phyloP scores from a whole-genome alignment of 2,888 invertebrate genomes.

The Lysandra bellargus region DNA sequence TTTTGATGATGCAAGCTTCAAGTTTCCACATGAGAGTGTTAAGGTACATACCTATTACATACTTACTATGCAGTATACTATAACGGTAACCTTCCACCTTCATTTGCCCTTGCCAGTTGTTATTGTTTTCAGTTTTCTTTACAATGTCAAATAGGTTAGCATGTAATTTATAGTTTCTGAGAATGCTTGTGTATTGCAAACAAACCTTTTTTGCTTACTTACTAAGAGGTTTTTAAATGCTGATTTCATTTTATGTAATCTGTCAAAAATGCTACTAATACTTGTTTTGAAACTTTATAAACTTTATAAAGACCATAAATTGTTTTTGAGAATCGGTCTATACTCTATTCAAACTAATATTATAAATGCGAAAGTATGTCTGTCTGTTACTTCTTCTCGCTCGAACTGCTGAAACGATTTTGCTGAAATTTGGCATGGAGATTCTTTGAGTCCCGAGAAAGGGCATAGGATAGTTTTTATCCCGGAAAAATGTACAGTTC shows the following conservation, averaged over 20 bases:
- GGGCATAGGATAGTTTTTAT: too few relatives aligned
- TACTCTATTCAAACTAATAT: too few relatives aligned
- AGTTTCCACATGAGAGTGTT: conserved; percentile 77
- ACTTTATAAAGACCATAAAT: background rate
- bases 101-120: conserved; percentile 43
- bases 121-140: background rate
- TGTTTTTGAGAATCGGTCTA: background rate
- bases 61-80: background rate
- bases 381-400: too few relatives aligned
- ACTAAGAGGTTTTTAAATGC: too few relatives aligned
- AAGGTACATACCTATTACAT: conserved; percentile 55
- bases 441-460: too few relatives aligned
- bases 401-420: too few relatives aligned
- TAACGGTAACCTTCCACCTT: conserved; percentile 41
- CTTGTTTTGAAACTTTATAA: too few relatives aligned
- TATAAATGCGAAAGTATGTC: too few relatives aligned
- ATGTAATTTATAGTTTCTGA: background rate
- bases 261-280: too few relatives aligned
- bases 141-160: conserved; percentile 1
- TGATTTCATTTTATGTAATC: too few relatives aligned
- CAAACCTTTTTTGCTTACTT: background rate
- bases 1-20: conserved; percentile 64
- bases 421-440: too few relatives aligned
- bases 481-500: too few relatives aligned
- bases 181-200: background rate